phyloP scores from a whole-genome alignment of 2,888 invertebrate genomes.

The Lithophane semibrunnea region DNA sequence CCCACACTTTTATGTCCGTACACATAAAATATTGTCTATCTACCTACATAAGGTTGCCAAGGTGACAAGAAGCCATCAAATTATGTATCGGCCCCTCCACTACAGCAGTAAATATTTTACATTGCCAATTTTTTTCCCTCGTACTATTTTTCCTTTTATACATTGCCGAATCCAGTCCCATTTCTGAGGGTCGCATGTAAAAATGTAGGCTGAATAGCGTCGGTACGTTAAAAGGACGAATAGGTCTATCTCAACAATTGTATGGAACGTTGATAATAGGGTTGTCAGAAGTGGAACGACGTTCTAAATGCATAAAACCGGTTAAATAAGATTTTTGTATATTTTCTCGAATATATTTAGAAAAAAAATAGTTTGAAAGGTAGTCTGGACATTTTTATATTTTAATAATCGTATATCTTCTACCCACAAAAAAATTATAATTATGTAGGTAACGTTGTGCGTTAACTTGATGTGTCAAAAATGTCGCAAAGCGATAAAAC shows the following conservation, averaged over 20 bases:
- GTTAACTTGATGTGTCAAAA: too few species aligned
- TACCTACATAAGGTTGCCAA: constrained; percentile 63
- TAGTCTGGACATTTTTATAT: not conserved
- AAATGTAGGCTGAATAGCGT: constrained; percentile 52
- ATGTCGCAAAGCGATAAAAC: too few species aligned
- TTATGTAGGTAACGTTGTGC: too few species aligned
- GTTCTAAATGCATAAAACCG: constrained; percentile 18
- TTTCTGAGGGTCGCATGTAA: constrained; percentile 55
- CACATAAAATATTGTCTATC: constrained; percentile 59
- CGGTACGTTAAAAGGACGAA: constrained; percentile 53
- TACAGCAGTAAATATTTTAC: constrained; percentile 67
- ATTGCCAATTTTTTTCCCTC: constrained; percentile 51
- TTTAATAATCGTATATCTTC: constrained; percentile 8
- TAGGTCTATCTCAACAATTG: constrained; percentile 43
- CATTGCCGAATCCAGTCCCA: constrained; percentile 43
- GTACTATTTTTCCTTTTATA: constrained; percentile 52
- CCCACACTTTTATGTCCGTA: constrained; percentile 56
- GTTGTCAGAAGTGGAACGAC: constrained; percentile 34
- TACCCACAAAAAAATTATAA: constrained; percentile 7
- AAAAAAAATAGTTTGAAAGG: not conserved
- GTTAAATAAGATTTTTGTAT: constrained; percentile 24
- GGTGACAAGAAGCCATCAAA: constrained; percentile 70
- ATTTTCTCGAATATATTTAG: constrained; percentile 8
- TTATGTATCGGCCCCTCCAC: constrained; percentile 61
- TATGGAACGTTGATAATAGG: constrained; percentile 49